Percentiles rank a stretch among this genome's conserved stretches.
Conservation (phyloP, 2,113 vertebrate genomes). For the Caranx melampygus region DNA sequence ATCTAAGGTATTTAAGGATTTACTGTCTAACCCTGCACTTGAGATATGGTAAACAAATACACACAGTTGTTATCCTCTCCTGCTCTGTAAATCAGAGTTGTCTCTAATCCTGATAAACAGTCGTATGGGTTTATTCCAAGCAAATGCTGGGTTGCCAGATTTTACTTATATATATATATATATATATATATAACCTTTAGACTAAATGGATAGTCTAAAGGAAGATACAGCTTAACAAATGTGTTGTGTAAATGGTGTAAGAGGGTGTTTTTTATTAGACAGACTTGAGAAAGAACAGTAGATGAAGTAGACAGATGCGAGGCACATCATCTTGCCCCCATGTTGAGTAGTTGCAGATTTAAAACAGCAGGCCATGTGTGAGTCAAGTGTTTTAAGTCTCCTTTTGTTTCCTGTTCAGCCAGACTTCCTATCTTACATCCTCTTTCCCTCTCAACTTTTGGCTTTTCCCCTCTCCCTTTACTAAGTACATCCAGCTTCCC, state of each 20-base stretch:
- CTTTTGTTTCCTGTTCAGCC: slow-evolving; percentile 31
- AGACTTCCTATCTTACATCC: slow-evolving; percentile 14
- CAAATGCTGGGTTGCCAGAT: slow-evolving; percentile 4
- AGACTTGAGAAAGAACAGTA: not conserved
- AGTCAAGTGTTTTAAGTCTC: slow-evolving; percentile 2
- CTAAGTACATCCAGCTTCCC: not conserved
- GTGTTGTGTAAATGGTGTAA: not conserved
- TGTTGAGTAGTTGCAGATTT: slow-evolving; percentile 12
- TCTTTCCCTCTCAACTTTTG: slow-evolving; percentile 9
- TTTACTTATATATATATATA: slow-evolving; percentile 5
- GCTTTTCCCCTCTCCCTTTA: not conserved
- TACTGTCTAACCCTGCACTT: slow-evolving; percentile 1
- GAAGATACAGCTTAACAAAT: not conserved
- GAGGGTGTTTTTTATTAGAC: slow-evolving; percentile 4
- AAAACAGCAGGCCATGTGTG: not conserved
- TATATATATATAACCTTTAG: not conserved
- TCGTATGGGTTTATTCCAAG: not conserved
- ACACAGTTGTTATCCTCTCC: not conserved
- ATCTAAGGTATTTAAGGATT: slow-evolving; percentile 8
- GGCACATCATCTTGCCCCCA: not conserved
- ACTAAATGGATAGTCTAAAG: not conserved
- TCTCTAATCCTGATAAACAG: slow-evolving; percentile 22
- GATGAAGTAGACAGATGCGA: slow-evolving; percentile 19
- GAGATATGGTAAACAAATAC: not conserved
- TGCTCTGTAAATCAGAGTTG: slow-evolving; percentile 18